Evolutionary conservation across 2,797 vertebrate genomes (phyloP).

Genomic region (Chelmon rostratus): DNA sequence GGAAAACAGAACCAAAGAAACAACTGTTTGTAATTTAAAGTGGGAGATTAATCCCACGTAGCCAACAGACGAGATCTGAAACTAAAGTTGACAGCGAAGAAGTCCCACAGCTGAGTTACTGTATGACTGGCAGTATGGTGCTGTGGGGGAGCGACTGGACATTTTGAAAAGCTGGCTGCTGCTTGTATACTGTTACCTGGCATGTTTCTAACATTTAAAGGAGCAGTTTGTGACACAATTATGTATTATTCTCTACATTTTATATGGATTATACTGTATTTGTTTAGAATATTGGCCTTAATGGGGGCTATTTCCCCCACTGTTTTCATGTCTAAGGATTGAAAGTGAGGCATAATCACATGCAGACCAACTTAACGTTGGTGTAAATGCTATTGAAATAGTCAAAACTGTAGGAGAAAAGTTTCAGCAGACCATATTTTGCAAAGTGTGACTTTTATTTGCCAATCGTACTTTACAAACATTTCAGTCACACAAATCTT

Average conservation of each 20-base stretch:
- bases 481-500: no score
- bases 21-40: no score
- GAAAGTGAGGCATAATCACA: not conserved
- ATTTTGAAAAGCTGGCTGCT: not conserved
- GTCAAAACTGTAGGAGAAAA: no score
- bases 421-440: no score
- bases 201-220: not conserved
- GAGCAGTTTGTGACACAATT: not conserved
- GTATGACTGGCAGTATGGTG: no score
- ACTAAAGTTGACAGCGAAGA: no score
- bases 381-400: not conserved
- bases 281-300: not conserved
- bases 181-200: not conserved
- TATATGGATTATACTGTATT: not conserved
- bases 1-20: no score
- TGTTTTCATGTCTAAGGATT: not conserved
- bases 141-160: not conserved
- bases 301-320: no score
- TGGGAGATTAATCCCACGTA: not conserved
- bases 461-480: no score
- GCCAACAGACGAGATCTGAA: not conserved
- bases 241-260: not conserved
- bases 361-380: not conserved
- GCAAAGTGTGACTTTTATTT: no score
- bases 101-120: no score